Evolutionary conservation across 2,797 vertebrate species (phyloP).

Genomic region (Leptodactylus fallax): DNA sequence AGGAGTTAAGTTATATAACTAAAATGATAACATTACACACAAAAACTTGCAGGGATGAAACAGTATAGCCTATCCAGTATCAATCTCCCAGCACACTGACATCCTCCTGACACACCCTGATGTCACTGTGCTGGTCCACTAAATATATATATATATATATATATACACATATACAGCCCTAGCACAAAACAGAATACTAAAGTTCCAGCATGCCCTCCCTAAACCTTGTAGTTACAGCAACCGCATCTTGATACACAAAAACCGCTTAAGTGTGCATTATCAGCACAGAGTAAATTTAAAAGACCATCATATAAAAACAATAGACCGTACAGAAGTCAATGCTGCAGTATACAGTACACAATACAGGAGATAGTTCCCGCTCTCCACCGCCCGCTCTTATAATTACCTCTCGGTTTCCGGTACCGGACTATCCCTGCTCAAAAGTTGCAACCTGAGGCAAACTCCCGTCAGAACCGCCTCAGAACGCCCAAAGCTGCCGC

Average conservation of each 20-base stretch:
- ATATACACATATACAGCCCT: too few species aligned
- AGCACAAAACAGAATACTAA: neutral
- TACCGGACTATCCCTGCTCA: neutral
- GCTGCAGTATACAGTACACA: neutral
- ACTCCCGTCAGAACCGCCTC: neutral
- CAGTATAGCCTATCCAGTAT: too few species aligned
- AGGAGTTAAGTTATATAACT: too few species aligned
- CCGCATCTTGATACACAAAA: neutral
- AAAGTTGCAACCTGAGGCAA: slow-evolving; percentile 37
- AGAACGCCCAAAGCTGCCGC: neutral
- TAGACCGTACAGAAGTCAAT: neutral
- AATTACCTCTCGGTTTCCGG: slow-evolving; percentile 31
- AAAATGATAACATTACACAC: too few species aligned
- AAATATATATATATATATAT: too few species aligned
- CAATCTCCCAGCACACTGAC: too few species aligned
- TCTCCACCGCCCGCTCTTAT: neutral
- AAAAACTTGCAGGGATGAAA: too few species aligned
- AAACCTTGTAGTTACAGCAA: neutral
- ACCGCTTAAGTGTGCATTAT: neutral
- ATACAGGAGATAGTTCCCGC: neutral
- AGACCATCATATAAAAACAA: neutral
- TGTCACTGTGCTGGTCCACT: neutral
- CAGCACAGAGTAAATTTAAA: neutral
- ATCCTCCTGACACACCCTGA: slow-evolving; percentile 1
- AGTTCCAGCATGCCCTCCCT: neutral